Base-by-base conservation (phyloP, 2,888 invertebrate species). In the Synanthedon formicaeformis region DNA sequence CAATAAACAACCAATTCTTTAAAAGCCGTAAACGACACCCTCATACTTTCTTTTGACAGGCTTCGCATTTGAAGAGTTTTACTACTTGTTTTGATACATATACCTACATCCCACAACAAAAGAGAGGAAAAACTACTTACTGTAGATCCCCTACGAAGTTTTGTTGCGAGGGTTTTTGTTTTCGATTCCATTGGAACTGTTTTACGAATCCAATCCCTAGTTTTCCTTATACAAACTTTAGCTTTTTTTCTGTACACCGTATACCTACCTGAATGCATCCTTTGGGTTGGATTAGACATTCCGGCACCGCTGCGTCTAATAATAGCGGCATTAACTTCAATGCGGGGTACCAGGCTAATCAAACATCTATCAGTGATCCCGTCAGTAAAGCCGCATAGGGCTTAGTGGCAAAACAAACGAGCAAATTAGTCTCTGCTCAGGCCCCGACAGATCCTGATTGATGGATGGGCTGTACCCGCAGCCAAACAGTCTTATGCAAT, bases 361-460 rank as follows among this genome's bases (percentile, higher is more conserved):
- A 69, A 70, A 69, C 66, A 66, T 67, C 67, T 71, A 73, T 73
- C 56, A 56, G 52, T 52, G 56, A 75, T 75, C 75, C 78, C 69
- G 63, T 50, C 52, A 51, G 50, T 54, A 40, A 50, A 52, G 64
- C 58, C 50, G 50, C 50, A 40, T 16, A 61, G 63, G 73, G 81
- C 77, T 84, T 79, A 78, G 73, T 67, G 75, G 73, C 76, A 71
- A 81, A 85, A 86, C 85, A 84, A 86, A 84, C 81, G 83, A 75
- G 80, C 78, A 81, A 84, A 85, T 86, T 84, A 86, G 82, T 74
- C 77, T 66, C 63, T 65, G 73, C 72, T 68, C 70, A 63, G 65
- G 62, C 65, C 68, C 69, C 63, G 80, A 79, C 83, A 78, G 78
- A 81, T 73, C 81, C 78, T 85, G 86, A 86, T 85, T 85, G 87